Base-by-base conservation (phyloP, 2,113 vertebrate genomes). In the Indri indri region DNA sequence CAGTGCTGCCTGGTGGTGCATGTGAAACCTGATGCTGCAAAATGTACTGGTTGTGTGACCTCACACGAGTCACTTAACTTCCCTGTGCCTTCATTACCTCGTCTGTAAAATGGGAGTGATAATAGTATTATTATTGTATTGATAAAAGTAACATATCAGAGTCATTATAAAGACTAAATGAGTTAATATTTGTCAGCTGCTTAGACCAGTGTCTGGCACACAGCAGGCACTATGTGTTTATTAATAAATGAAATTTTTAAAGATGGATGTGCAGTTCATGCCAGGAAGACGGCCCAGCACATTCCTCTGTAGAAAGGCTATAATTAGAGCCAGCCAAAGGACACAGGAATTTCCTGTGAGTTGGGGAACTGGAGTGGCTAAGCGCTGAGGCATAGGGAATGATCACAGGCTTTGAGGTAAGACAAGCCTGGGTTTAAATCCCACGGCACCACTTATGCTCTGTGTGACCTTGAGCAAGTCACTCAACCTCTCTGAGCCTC, bases 251-350 rank as follows among this genome's bases (percentile, higher is more conserved):
- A 84, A 73, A 88, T 59, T 45, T 37, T 80, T 92, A 84, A 82
- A 77, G 66, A 88, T 54, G 65, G n/a, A 88, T 71, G 57, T 71
- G 10, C 45, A 65, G 27, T 73, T 30, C 37, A n/a, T 80, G 70
- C 89, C 85, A 88, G 88, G 59, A 96, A 70, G 94, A 70, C 23
- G 16, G 63, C 63, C 88, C 80, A 73, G 45, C n/a, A 82, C 74
- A 63, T 95, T 92, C 68, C 47, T 92, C 37, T 94, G 74, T 79
- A 32, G 84, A 85, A 91, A 68, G 66, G n/a, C 90, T 87, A 40
- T 61, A 83, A 86, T 71, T 68, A 90, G 42, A 94, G 85, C 54
- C n/a, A 37, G 61, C 9, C 61, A 86, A 92, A 96, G 71, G 93
- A 77, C 17, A 20, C 59, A 40, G 47, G 74, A 61, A 92, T 92